Conservation (phyloP, 2,113 vertebrate genomes). For the Chaetorhynchus papuensis region DNA sequence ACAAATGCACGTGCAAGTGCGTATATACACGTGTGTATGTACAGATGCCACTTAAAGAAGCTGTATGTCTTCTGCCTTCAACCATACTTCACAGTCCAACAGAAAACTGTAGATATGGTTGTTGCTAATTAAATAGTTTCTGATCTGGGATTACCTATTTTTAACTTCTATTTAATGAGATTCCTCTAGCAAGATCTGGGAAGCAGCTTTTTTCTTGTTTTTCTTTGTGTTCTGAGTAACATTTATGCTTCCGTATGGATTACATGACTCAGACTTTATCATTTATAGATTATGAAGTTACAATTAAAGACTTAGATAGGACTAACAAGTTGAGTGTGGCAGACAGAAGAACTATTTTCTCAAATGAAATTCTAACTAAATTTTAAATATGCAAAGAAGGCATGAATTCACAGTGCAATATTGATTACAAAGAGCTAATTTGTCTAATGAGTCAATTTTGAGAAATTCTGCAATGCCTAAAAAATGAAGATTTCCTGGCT, state of each 20-base stretch:
- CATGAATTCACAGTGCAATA: background rate
- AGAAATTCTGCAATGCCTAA: background rate
- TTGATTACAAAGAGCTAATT: background rate
- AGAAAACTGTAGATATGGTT: background rate
- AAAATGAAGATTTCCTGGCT: background rate
- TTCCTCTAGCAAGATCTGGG: background rate
- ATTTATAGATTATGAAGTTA: slow-evolving; percentile 8
- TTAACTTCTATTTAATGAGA: background rate
- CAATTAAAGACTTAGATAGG: background rate
- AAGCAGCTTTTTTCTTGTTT: background rate
- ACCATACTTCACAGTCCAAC: background rate
- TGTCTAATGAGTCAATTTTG: background rate
- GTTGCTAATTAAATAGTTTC: background rate
- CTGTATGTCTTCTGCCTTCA: background rate
- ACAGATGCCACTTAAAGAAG: background rate
- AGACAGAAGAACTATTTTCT: background rate
- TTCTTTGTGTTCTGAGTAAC: background rate
- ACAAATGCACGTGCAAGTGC: background rate
- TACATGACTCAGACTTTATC: background rate
- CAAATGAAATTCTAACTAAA: background rate
- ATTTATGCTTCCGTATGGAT: background rate
- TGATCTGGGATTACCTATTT: background rate
- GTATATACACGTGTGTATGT: too few relatives aligned
- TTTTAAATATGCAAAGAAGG: background rate
- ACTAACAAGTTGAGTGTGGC: background rate